Evolutionary conservation across 2,797 vertebrate genomes (phyloP), one percentile per base, ranked within the genome.

Genomic region (Dendrocincla tyrannina): DNA sequence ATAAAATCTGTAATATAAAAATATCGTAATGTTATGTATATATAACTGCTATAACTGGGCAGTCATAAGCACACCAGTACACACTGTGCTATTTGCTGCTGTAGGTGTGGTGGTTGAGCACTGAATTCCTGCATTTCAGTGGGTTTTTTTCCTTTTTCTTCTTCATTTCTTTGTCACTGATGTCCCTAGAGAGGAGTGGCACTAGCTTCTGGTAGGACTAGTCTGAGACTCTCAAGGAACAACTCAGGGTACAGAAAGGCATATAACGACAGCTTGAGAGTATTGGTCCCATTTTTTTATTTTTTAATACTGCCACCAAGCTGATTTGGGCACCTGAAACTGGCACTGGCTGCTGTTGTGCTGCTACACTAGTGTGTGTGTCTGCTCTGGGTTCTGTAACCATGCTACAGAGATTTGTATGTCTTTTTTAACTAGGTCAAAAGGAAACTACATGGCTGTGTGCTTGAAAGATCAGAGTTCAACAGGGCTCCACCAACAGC

Each of bases 391-490:
- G 35, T 28, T 46, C 53, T 35, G 13, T 67, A 60, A 28, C 32
- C 15, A 11, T 0, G 0, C 27, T 33, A 2, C 28, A 23, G 39
- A 37, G 23, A 28, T 42, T 69, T 74, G 9, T 9, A 25, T 39
- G n/a, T 75, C 94, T 35, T 59, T 2, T 94, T 80, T 91, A 46
- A 72, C 52, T 86, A 98, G 98, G 77, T 91, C 95, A 52, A 88
- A 96, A 91, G 93, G 96, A 70, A 99, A 97, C 59, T 99, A 98
- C 63, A 50, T 41, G 0, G 99, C 99, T 58, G 86, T 96, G 24
- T 97, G 97, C 11, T 67, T 98, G 13, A 98, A 97, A 87, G 97
- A 98, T 52, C 90, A 87, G 37, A 73, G 79, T 8, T 6, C 76
- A 23, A 84, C 80, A 20, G 95, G 95, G 16, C 92, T 96, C 42